Base-by-base conservation (phyloP, 2,113 vertebrate genomes). In the Protobothrops mucrosquamatus region DNA sequence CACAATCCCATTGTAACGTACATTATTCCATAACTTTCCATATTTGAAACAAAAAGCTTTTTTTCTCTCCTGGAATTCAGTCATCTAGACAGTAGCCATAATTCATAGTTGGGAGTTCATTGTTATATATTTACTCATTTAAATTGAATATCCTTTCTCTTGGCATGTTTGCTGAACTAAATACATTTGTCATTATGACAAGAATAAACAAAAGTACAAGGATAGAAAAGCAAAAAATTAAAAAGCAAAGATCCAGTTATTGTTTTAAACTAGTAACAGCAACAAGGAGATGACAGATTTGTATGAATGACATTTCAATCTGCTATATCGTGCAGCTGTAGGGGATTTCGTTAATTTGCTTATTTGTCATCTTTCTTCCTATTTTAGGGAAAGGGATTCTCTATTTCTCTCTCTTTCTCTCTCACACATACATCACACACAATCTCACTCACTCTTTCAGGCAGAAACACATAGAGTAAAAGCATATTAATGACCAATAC, bases 171-270 rank as follows among this genome's bases (percentile, higher is more conserved):
- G 23, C 81, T 90, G 57, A 74, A 56, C 91, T 59, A 87, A 87
- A 51, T 88, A 56, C 56, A 93, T 93, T 93, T 93, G 89, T 94
- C 93, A 87, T 93, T 89, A 34, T 92, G 93, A 92, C 91, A 92
- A 74, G 91, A 92, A 92, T 87, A 90, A 92, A 94, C 93, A 91
- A 93, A 87, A 90, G 9, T 87, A 57, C 46, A 94, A 92, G 46
- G 46, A 3, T 0, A 89, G 87, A 94, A 23, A 52, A 1, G 34
- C 52, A 4, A 93, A 89, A 94, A 6, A 64, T 92, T 89, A 26
- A 93, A 86, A 90, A 92, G 51, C 51, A 90, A 87, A 87, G 0
- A 0, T 91, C 2, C 6, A 93, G 69, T 92, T 94, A 55, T 23
- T 94, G 1, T 0, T 91, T 69, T 52, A 87, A 52, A 90, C 91